Base-by-base conservation (phyloP, 2,888 invertebrate genomes). In the Dynastes hyllus region DNA sequence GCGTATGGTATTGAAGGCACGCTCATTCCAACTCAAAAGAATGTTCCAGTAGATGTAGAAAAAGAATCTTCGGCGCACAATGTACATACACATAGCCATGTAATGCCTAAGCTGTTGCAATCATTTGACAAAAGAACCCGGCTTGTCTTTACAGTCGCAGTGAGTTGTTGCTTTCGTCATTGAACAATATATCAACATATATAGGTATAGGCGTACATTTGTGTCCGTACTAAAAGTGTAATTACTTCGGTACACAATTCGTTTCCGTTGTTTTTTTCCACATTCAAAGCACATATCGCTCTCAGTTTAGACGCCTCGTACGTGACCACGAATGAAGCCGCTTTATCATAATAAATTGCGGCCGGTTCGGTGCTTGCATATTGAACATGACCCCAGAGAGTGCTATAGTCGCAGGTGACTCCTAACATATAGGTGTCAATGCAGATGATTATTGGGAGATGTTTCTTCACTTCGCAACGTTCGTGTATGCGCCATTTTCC, bases 251-350 rank as follows among this genome's bases (percentile, higher is more conserved):
- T 81, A 80, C 80, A 81, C 85, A 84, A 86, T 87, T 87, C 85
- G 86, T 85, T 86, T 86, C 86, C 86, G 86, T 86, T 86, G 86
- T 87, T 86, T 85, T 37, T 75, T 83, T 84, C 85, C 84, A 85
- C 85, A 85, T 85, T 86, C 85, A 86, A 83, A 83, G 82, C 84
- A 85, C 83, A 85, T 84, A 86, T 86, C 85, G 85, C 84, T 85
- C 86, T 84, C 83, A 81, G 83, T 85, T 85, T 85, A 85, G 85
- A 85, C 85, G 84, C 83, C 83, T 82, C 82, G 81, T 86, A 89
- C 88, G 88, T 88, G 88, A 88, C 88, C 85, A 85, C 85, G 88
- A 88, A 88, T 88, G 86, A 85, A 85, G 85, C 85, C 86, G 86
- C 85, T 87, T 87, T 86, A 87, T 88, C 87, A 88, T 85, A 86